These are phyloP conservation scores for Leptocoma aspasia DNA, from an alignment of 2,113 vertebrate genomes.

Conservation along the genomic window DNA sequence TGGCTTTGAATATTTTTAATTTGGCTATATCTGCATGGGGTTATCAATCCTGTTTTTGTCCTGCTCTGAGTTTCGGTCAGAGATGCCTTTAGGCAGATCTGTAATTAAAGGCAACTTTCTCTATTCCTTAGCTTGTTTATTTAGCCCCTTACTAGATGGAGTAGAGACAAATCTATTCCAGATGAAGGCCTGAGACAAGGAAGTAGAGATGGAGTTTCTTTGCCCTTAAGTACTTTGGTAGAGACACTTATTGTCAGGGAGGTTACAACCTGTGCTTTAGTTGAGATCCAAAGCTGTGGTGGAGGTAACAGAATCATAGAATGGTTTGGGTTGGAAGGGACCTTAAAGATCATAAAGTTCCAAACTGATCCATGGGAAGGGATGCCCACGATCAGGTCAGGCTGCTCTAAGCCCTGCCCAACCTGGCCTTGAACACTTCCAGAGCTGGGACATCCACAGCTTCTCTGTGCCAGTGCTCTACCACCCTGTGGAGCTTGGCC, in stretches of 20 bases:
- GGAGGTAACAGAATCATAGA: background rate
- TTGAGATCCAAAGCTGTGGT: background rate
- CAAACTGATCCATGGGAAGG: no score
- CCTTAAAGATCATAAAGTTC: background rate
- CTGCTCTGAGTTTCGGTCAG: background rate
- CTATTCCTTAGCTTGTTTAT: background rate
- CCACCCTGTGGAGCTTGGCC: background rate
- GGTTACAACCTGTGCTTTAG: background rate
- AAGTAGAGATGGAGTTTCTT: background rate
- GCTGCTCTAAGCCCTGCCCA: fast-evolving
- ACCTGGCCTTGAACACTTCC: background rate
- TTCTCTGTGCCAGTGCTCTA: background rate
- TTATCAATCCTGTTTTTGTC: background rate
- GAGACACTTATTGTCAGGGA: background rate
- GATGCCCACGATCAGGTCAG: background rate
- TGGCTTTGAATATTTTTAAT: background rate
- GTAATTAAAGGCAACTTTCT: background rate
- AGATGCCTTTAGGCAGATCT: background rate
- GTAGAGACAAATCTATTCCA: background rate
- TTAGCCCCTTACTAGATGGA: background rate
- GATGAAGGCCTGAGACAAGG: background rate
- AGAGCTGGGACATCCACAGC: background rate
- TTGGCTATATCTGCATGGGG: background rate
- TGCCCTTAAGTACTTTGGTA: background rate
- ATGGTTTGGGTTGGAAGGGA: background rate